Evolutionary conservation across 2,888 invertebrate genomes (phyloP), one percentile per base, ranked within the genome.

Genomic region (Lasioglossum pauxillum): DNA sequence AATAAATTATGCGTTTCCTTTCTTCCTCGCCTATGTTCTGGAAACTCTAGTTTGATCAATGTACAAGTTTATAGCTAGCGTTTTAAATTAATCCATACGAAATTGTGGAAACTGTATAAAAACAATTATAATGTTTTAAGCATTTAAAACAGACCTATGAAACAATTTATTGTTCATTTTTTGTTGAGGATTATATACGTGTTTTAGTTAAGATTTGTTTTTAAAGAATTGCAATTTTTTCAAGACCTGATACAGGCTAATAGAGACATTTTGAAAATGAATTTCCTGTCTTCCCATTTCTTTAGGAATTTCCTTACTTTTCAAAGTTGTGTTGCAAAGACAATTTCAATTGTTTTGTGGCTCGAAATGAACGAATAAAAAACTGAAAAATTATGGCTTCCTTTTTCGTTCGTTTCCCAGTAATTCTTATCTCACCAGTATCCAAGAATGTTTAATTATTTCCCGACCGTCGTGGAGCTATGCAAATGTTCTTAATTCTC

Each of bases 401-500:
- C 53, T 35, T 1, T 64, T 7, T 27, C 12, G n/a, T 71, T n/a
- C 41, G 41, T 71, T 38, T 64, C 5, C 8, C 8, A 23, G 53
- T 19, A 12, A 72, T 44, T 72, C n/a, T 72, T 44, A 44, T 71
- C 4, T 4, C 5, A 27, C 14, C 1, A 1, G 44, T 19, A 35
- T 2, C 7, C 35, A 35, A 44, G 27, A n/a, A n/a, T 72, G n/a
- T n/a, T 41, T 31, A 60, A 73, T 74, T 5, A 12, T 73, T 73
- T 38, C 41, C 3, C n/a, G 10, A 60, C 31, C 31, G 27, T 44
- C 16, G 27, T 7, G 4, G 8, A 27, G 31, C 27, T 46, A 73
- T 73, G 72, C 46, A 73, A 73, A 73, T 49, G 31, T 19, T 23
- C 74, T 74, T 74, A 53, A 74, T 74, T 73, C 46, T 73, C 31